A percentile compares a stretch with the other conserved stretches of the same genome.
These are phyloP conservation scores for Monodelphis domestica DNA, from an alignment of 2,797 vertebrate genomes.

Conservation along the genomic window DNA sequence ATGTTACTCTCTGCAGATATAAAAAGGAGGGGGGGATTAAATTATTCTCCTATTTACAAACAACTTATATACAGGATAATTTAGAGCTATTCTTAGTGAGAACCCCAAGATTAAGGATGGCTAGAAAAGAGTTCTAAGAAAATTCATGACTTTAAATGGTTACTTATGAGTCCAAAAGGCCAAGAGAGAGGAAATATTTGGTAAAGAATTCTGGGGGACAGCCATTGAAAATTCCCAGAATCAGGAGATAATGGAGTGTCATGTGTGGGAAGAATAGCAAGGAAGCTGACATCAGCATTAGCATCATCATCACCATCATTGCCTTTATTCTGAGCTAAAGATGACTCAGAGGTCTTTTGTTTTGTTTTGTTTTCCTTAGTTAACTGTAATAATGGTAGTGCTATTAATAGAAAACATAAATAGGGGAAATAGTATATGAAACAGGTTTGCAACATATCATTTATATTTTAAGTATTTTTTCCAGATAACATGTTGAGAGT, in stretches of 20 bases:
- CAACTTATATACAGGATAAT: not conserved
- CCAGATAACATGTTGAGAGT: too few species aligned
- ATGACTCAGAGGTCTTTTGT: not conserved
- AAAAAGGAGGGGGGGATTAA: too few species aligned
- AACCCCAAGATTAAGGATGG: not conserved
- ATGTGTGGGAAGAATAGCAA: not conserved
- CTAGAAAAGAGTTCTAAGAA: not conserved
- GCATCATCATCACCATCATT: too few species aligned
- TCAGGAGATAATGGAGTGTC: not conserved
- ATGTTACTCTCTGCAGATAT: not conserved
- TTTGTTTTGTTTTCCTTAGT: not conserved
- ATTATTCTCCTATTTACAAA: not conserved
- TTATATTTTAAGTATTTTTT: too few species aligned
- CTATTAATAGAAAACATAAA: not conserved
- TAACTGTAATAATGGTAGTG: not conserved
- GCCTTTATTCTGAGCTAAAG: not conserved
- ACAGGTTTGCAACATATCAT: not conserved
- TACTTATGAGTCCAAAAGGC: not conserved
- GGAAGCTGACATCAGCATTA: too few species aligned
- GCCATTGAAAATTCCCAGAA: not conserved
- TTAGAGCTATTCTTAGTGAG: not conserved
- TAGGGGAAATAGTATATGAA: not conserved
- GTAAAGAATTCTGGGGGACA: not conserved
- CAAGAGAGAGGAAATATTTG: not conserved
- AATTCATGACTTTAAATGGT: not conserved